Percentiles rank a stretch among this genome's conserved stretches.
Evolutionary conservation across 2,113 vertebrate genomes (phyloP).

Genomic region (Callocephalon fimbriatum): DNA sequence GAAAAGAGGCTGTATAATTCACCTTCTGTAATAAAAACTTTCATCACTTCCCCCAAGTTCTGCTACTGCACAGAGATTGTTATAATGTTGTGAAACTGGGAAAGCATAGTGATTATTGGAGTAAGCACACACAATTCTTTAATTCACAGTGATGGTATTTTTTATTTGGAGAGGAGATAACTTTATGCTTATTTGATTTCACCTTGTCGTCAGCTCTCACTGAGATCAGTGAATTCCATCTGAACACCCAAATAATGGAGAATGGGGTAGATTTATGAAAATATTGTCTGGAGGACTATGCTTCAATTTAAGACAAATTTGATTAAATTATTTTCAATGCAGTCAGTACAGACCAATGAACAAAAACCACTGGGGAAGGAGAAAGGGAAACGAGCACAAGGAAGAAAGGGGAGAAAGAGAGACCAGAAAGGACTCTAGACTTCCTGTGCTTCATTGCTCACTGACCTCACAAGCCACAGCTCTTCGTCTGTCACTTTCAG

Average conservation of each 20-base stretch:
- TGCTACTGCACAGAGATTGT: not conserved
- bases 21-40: slow-evolving; percentile 10
- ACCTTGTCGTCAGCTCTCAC: not conserved
- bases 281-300: not conserved
- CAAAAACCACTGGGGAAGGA: not conserved
- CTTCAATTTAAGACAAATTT: slow-evolving; percentile 15
- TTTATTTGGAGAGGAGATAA: not conserved
- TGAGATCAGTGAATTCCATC: not conserved
- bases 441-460: not conserved
- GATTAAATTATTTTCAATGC: slow-evolving; percentile 11
- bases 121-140: not conserved
- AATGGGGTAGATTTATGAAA: slow-evolving; percentile 12
- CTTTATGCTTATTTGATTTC: not conserved
- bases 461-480: not conserved
- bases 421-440: not conserved
- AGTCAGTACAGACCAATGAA: not conserved
- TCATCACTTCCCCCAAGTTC: not conserved
- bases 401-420: not conserved
- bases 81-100: not conserved
- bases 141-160: not conserved
- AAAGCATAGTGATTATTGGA: not conserved
- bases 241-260: not conserved
- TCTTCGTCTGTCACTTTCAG: not conserved
- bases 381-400: not conserved
- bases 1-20: not conserved